These are phyloP conservation scores for Heliconius ismenius DNA, from an alignment of 2,888 invertebrate genomes.

Conservation along the genomic window DNA sequence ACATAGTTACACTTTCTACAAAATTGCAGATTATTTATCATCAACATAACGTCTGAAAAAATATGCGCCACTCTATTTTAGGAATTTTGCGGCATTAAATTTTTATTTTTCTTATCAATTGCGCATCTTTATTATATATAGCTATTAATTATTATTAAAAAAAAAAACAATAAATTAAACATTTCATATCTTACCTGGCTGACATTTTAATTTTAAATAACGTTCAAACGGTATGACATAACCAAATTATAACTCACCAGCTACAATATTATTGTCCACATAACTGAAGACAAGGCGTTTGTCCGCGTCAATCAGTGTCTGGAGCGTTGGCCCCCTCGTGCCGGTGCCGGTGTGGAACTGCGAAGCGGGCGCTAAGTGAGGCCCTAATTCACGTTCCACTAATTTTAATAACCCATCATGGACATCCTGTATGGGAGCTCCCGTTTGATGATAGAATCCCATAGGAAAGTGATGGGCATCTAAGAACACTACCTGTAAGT, in stretches of 20 bases:
- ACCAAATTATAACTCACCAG: constrained; percentile 55
- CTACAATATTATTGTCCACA: constrained; percentile 74
- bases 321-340: constrained; percentile 72
- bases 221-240: background rate
- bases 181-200: background rate
- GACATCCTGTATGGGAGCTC: constrained; percentile 70
- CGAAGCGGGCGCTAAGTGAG: constrained; percentile 75
- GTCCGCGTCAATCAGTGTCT: constrained; percentile 70
- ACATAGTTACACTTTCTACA: background rate
- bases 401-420: constrained; percentile 81
- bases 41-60: background rate
- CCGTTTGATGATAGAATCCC: constrained; percentile 79
- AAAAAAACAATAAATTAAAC: background rate
- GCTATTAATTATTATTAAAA: background rate
- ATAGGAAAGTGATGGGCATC: constrained; percentile 92
- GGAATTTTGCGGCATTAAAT: background rate
- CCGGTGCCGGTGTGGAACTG: constrained; percentile 68
- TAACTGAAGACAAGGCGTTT: constrained; percentile 81
- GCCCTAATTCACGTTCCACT: constrained; percentile 80
- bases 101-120: background rate
- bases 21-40: background rate
- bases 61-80: background rate
- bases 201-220: background rate
- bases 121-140: background rate
- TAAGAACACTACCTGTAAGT: constrained; percentile 84